Evolutionary conservation across 1,140 invertebrate genomes (phyloP), one percentile per base, ranked within the genome.

Genomic region (Plodia interpunctella): DNA sequence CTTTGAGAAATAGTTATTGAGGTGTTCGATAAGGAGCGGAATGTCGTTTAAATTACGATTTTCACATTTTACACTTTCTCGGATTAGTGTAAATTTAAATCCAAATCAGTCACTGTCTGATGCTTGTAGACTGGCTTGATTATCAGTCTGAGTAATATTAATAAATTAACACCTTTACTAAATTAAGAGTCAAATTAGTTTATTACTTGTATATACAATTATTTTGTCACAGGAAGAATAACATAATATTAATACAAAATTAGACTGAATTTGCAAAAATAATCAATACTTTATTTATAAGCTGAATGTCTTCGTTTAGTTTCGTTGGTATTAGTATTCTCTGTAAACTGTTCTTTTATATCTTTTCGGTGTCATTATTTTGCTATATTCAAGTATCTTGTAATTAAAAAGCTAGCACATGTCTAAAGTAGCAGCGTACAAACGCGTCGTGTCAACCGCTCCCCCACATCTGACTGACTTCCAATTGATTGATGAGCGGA

Each of bases 401-500:
- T 28, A 28, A 28, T 5, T 5, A 28, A 28, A 28, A 28, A 28
- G 4, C 11, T 38, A 38, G 35, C 35, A 11, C 35, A 25, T 32
- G 30, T 44, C 38, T 32, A 3, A 32, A 4, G 11, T 28, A 5
- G 9, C 28, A 32, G 30, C 30, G 30, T 11, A 1, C 30, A 44
- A 44, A 44, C 38, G n/a, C 38, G 13, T 20, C 11, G 51, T 25
- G 2, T 17, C 3, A 53, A 53, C 51, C n/a, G 51, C 49, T 3
- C 8, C 19, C 9, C 8, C 19, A 10, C 20, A 0, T 28, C 51
- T 15, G n/a, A 53, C 8, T 25, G 67, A 71, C 68, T 75, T n/a
- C 69, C 63, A 65, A 80, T 80, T 87, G 84, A 87, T 87, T 87
- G 83, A 87, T 87, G 84, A 80, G 76, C 75, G 65, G 80, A 82